Evolutionary conservation across 2,888 invertebrate species (phyloP).

Genomic region (Galeopsomyia nigrocyanea): DNA sequence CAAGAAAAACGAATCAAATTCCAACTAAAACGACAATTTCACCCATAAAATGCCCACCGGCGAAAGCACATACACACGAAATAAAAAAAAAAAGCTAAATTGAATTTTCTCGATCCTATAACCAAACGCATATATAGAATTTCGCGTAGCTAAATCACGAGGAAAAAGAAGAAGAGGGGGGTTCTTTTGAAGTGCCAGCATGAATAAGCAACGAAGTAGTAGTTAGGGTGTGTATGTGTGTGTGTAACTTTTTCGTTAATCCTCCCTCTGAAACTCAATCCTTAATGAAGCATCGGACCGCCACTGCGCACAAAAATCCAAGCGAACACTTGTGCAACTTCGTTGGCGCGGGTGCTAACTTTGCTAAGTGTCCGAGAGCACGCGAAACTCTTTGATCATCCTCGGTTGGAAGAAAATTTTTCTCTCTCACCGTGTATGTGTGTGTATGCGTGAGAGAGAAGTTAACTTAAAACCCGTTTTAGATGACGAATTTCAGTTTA

Average conservation of each 20-base stretch:
- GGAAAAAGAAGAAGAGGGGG: no score
- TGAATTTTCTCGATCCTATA: neutral
- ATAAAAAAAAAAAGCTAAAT: no score
- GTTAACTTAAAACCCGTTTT: neutral
- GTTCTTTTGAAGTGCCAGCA: slow-evolving; percentile 3
- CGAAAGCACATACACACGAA: no score
- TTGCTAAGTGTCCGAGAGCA: slow-evolving; percentile 26
- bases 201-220: no score
- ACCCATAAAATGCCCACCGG: no score
- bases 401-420: neutral
- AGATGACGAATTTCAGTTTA: neutral
- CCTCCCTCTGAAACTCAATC: slow-evolving; percentile 35
- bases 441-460: neutral
- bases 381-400: slow-evolving; percentile 6
- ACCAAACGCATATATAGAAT: no score
- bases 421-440: neutral
- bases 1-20: no score
- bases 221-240: no score
- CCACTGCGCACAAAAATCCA: slow-evolving; percentile 5
- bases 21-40: no score
- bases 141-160: neutral
- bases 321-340: slow-evolving; percentile 31
- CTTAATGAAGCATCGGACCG: slow-evolving; percentile 35
- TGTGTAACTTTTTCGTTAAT: slow-evolving; percentile 17
- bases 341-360: slow-evolving; percentile 4